Base-by-base conservation (phyloP, 2,113 vertebrate species). In the Geococcyx californianus region DNA sequence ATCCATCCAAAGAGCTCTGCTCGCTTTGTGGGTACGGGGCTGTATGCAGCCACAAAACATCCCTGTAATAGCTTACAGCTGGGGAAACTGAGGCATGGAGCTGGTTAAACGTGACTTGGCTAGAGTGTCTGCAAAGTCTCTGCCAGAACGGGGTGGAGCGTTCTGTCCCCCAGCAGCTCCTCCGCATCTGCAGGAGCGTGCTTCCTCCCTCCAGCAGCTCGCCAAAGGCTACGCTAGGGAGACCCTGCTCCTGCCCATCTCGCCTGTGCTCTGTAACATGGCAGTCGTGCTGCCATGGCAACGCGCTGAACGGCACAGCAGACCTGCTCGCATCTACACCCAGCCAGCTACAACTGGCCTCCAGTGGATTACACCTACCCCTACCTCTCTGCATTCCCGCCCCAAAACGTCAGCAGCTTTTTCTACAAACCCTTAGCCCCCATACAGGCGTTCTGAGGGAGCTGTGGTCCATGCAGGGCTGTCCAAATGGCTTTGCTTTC, bases 1-100 rank as follows among this genome's bases (percentile, higher is more conserved):
- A 84, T 95, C 93, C 86, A 52, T 91, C 92, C 85, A 83, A 88
- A 77, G 47, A 70, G 47, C 79, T 94, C 75, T 83, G 90, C 69
- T 79, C 2, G 2, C 78, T 94, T 74, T 87, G 78, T 70, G 90
- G 69, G 24, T 74, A 76, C 49, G 85, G 66, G 84, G 36, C 87
- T 93, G 63, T 23, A 38, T 83, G 94, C 82, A 91, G 85, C 90
- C 94, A 88, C 90, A 90, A 85, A 96, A 94, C 87, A 95, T 91
- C 85, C 67, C 55, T 59, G 0, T 94, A 96, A 96, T 97, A 76
- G 87, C 38, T 96, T 93, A 80, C 96, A 96, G 93, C 78, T 97
- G 96, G 95, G 95, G 91, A 95, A 97, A 97, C 96, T 97, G 95
- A 97, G 96, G 96, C 96, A 96, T 2, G 13, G 56, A 42, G 72